Evolutionary conservation across 1,140 invertebrate genomes (phyloP).

Genomic region (Saccostrea echinata): DNA sequence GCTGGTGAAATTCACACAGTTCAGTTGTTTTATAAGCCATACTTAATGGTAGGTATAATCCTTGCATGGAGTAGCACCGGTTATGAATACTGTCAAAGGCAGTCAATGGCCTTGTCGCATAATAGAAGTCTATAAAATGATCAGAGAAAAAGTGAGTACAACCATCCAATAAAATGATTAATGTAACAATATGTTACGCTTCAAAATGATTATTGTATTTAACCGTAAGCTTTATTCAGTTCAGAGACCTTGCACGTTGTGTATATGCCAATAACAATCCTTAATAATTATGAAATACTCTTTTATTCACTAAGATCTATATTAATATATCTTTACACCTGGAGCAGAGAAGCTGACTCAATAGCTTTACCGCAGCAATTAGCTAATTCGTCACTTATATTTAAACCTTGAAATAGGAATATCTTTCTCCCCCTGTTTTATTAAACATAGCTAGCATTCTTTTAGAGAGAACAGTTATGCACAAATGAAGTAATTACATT

Average conservation of each 20-base stretch:
- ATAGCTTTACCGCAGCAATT: background rate
- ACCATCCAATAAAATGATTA: constrained; percentile 9
- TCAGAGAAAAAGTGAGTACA: background rate
- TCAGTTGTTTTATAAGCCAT: background rate
- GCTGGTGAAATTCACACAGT: background rate
- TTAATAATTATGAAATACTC: constrained; percentile 7
- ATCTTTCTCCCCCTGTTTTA: background rate
- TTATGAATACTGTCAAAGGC: constrained; percentile 11
- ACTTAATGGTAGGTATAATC: constrained; percentile 17
- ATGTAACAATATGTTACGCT: constrained; percentile 27
- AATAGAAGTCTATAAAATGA: background rate
- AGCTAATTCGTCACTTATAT: background rate
- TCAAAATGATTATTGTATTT: constrained; percentile 5
- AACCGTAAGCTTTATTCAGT: background rate
- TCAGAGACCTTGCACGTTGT: constrained; percentile 16
- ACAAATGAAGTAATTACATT: too few relatives aligned
- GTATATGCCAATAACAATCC: constrained; percentile 20
- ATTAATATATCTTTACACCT: background rate
- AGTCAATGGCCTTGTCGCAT: background rate
- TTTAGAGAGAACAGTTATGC: too few relatives aligned
- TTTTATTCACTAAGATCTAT: background rate
- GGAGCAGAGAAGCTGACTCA: background rate
- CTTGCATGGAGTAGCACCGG: background rate
- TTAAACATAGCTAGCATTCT: too few relatives aligned
- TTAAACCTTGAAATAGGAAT: background rate